Conservation (phyloP, 64 coral and sea anemone genomes). For the Montipora capricornis region DNA sequence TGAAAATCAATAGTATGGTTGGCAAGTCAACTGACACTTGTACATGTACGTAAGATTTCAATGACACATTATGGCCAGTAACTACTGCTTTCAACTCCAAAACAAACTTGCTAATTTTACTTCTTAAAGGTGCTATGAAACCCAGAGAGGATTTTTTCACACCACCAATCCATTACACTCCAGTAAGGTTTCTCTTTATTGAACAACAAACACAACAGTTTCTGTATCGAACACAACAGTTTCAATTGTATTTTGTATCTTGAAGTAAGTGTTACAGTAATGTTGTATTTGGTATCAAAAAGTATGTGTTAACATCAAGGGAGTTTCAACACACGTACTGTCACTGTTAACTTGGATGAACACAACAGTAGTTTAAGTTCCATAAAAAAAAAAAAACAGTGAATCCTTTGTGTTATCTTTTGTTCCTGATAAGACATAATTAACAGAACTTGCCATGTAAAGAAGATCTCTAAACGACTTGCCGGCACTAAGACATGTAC, state of each 20-base stretch:
- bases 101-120: not conserved
- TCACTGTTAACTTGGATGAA: not conserved
- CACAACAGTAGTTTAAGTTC: not conserved
- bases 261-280: too few species aligned
- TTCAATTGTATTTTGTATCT: not conserved
- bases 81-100: not conserved
- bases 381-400: not conserved
- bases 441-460: not conserved
- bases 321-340: not conserved
- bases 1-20: not conserved
- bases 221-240: too few species aligned
- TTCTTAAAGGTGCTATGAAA: not conserved
- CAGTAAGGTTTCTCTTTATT: not conserved
- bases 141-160: not conserved
- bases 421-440: not conserved
- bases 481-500: too few species aligned
- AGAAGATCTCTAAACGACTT: too few species aligned
- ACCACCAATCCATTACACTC: not conserved
- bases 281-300: not conserved
- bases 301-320: not conserved
- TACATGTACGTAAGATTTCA: not conserved
- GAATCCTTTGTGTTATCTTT: not conserved
- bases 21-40: slow-evolving; percentile 20
- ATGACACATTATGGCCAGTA: not conserved
- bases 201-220: not conserved